Evolutionary conservation across 2,113 vertebrate species (phyloP), one percentile per base, ranked within the genome.

Genomic region (Silurus asotus): DNA sequence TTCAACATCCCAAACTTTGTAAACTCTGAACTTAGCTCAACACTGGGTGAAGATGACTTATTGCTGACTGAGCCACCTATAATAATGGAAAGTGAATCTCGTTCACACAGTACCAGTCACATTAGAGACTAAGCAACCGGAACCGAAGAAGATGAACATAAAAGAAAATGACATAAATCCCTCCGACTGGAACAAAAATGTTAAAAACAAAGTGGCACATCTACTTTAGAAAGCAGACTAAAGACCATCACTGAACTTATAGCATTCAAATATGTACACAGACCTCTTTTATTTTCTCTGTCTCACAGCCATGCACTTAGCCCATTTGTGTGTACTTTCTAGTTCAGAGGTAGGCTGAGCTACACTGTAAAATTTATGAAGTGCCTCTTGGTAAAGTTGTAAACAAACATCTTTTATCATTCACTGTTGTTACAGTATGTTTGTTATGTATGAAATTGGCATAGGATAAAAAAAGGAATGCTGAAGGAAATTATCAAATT

Each of bases 1-100:
- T 97, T 96, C 82, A 95, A 96, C 89, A 96, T 97, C 76, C 96
- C 96, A 28, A 97, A 97, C 87, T 96, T 96, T 1, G 94, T 97
- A 87, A 95, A 95, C 90, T 95, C 94, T 0, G 95, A 97, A 72
- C 94, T 95, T 86, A 96, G 92, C 85, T 95, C 95, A 83, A 94
- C 94, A 0, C 90, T 96, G 87, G 94, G 94, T 13, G 96, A 96
- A 23, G 96, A 96, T 28, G 95, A 96, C 83, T 93, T 96, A 77
- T 93, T 97, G 83, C 94, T 96, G 86, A 94, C 94, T 0, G 95
- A 96, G 61, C 94, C 95, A 23, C 94, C 95, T 6, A 89, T 95
- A 74, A 90, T 95, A 92, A 90, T 96, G 83, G 95, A 96, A 90
- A 95, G 91, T 87, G 94, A 94, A 83, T 77, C 91, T 3, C 89